Percentiles rank a stretch among this genome's conserved stretches.
Conservation (phyloP, 2,113 vertebrate genomes). For the Mystacornis crossleyi region DNA sequence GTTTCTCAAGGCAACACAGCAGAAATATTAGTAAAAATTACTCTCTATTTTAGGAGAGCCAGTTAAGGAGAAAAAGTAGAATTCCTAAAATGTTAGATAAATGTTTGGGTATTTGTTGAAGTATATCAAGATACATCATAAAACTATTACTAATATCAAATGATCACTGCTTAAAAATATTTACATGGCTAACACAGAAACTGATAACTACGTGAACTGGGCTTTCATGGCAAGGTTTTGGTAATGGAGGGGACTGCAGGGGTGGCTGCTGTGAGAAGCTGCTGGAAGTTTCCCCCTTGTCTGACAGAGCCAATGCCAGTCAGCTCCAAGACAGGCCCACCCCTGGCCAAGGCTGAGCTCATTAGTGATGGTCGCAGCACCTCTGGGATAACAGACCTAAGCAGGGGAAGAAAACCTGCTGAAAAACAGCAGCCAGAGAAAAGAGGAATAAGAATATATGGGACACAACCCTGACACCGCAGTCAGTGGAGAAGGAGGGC, state of each 20-base stretch:
- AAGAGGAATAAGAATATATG: background rate
- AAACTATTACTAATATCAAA: background rate
- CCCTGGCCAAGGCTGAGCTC: background rate
- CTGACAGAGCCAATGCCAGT: fast-evolving
- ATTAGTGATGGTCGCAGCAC: background rate
- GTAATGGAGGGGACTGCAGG: fast-evolving
- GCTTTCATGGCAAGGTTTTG: background rate
- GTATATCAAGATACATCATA: background rate
- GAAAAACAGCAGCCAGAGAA: background rate
- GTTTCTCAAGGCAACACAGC: background rate
- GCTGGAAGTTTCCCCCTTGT: background rate
- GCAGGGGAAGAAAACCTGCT: background rate
- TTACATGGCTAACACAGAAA: background rate
- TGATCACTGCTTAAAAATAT: background rate
- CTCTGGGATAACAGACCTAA: background rate
- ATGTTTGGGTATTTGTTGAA: background rate
- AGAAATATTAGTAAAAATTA: background rate
- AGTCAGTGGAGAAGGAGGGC: background rate
- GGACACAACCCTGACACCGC: background rate
- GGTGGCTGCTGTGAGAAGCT: background rate
- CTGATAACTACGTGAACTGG: background rate
- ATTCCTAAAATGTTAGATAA: background rate
- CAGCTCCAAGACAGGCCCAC: fast-evolving
- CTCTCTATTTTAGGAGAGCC: background rate
- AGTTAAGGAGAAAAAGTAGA: background rate